Conservation (phyloP, 2,797 vertebrate genomes). For the Hemibagrus guttatus region DNA sequence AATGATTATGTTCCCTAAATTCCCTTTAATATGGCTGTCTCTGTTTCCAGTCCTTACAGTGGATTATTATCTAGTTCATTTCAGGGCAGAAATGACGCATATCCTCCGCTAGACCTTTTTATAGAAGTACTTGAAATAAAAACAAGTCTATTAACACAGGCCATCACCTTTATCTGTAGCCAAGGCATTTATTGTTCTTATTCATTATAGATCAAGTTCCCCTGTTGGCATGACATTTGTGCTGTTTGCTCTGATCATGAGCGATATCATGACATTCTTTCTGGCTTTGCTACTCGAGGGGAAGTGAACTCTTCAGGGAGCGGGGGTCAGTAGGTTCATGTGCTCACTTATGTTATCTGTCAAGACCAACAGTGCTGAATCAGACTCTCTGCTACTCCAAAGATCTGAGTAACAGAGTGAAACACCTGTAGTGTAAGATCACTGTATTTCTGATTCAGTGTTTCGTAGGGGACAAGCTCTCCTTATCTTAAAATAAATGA, state of each 20-base stretch:
- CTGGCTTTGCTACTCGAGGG: slow-evolving; percentile 29
- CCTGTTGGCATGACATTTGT: slow-evolving; percentile 17
- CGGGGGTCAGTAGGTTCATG: slow-evolving; percentile 32
- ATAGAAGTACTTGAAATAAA: background rate
- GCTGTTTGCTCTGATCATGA: slow-evolving; percentile 23
- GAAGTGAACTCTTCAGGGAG: slow-evolving; percentile 30
- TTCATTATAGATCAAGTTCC: slow-evolving; percentile 13
- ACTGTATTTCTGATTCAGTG: background rate
- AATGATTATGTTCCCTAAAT: slow-evolving; percentile 24
- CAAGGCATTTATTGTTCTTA: slow-evolving; percentile 15
- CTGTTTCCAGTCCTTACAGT: background rate
- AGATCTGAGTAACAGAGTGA: slow-evolving; percentile 22
- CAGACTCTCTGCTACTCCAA: slow-evolving; percentile 30
- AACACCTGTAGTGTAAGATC: slow-evolving; percentile 14
- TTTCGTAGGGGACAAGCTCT: background rate
- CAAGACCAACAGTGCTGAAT: slow-evolving; percentile 31
- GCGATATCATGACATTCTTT: background rate
- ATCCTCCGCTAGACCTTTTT: slow-evolving; percentile 14
- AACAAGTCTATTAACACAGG: slow-evolving; percentile 2
- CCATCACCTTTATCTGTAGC: slow-evolving; percentile 21
- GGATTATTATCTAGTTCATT: slow-evolving; percentile 3
- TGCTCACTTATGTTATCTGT: slow-evolving; percentile 44
- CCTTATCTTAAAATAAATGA: background rate
- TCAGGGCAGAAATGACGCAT: slow-evolving; percentile 21
- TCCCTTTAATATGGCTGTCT: background rate